Base-by-base conservation (phyloP, 2,113 vertebrate species). In the Haemorhous mexicanus region DNA sequence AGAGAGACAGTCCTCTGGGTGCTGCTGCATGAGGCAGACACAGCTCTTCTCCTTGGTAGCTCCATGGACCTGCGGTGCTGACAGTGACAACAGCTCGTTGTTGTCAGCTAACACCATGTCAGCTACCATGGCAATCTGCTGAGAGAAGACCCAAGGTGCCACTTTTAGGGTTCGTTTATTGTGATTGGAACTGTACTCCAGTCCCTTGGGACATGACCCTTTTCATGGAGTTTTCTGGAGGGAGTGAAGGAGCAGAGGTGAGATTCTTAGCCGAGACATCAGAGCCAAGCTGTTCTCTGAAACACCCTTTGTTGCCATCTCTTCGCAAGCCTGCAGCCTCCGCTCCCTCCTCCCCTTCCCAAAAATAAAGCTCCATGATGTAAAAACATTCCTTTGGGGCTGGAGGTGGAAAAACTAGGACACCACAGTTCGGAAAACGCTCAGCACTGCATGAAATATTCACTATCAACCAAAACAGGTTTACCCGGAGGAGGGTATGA, bases 311-410 rank as follows among this genome's bases (percentile, higher is more conserved):
- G 83, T 55, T 96, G 89, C 79, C 0, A 1, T 92, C 68, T 91
- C 84, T 92, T 76, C 0, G 3, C 73, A 79, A 96, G 89, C 85
- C 87, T 91, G 87, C 92, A 94, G 92, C 96, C 95, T 94, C 92
- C 81, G 4, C 89, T 94, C 82, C 84, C 94, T 95, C 95, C 93
- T 93, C 95, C 91, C 91, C 70, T 94, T 77, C 90, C 90, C 91
- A 93, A 97, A 96, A 94, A 96, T 93, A 96, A 97, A 95, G 92
- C 84, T 95, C 89, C 90, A 61, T 96, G 90, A 97, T 97, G 93
- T 96, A 96, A 97, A 97, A 96, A 96, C 92, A 95, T 90, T 97
- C 96, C 96, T 97, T 93, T 96, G 96, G 96, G 96, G 96, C 95
- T 97, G 93, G 92, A 97, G 96, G 91, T 95, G 91, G 94, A 94